phyloP scores from a whole-genome alignment of 2,797 vertebrate genomes.

The Xerus rutilus region DNA sequence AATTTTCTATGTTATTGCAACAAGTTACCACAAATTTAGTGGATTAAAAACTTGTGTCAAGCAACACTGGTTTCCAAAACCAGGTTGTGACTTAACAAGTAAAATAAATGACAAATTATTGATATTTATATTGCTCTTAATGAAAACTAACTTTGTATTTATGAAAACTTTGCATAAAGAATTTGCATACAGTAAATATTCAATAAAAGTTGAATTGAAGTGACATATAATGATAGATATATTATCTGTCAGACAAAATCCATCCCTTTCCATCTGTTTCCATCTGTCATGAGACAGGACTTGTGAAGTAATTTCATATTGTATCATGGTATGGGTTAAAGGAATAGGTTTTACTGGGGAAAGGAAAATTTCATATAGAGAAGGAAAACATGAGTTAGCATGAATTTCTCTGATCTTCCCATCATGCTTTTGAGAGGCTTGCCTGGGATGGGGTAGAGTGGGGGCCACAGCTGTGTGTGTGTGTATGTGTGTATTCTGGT shows the following conservation, averaged over 20 bases:
- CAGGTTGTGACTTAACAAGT: neutral
- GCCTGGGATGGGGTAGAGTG: neutral
- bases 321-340: neutral
- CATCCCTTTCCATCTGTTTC: neutral
- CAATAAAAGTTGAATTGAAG: neutral
- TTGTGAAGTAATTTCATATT: neutral
- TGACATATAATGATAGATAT: neutral
- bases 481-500: neutral
- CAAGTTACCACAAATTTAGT: neutral
- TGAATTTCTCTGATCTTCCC: neutral
- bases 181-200: neutral
- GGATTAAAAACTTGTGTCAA: neutral
- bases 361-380: neutral
- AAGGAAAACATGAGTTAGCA: neutral
- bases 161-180: neutral
- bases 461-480: neutral
- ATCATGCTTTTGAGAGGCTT: neutral
- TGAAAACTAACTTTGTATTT: neutral
- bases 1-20: neutral
- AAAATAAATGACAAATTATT: neutral
- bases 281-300: neutral
- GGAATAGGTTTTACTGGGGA: neutral
- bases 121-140: neutral
- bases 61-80: neutral
- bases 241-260: neutral